These are phyloP conservation scores for Cecidostiba fungosa DNA, from an alignment of 2,888 invertebrate species.

Conservation along the genomic window DNA sequence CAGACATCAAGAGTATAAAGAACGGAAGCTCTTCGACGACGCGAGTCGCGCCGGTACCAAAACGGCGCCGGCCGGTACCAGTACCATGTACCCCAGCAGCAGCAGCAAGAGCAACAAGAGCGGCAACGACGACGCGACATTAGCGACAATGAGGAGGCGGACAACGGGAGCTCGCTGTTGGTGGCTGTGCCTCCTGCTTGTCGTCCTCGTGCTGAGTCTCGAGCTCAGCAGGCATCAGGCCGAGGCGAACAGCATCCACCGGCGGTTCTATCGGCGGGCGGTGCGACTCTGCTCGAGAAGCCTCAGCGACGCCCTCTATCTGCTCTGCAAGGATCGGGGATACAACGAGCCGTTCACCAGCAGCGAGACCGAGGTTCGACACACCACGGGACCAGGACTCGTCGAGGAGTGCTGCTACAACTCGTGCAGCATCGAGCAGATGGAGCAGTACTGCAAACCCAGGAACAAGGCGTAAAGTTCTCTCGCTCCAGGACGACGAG, in stretches of 20 bases:
- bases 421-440: constrained; percentile 72
- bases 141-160: not conserved
- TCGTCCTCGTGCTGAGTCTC: constrained; percentile 59
- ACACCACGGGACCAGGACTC: constrained; percentile 70
- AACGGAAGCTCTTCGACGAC: not conserved
- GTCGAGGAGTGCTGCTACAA: constrained; percentile 77
- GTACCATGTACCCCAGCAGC: not conserved
- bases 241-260: constrained; percentile 27
- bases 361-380: constrained; percentile 68
- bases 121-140: not conserved
- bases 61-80: constrained; percentile 13
- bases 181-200: constrained; percentile 57
- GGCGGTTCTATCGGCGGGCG: constrained; percentile 47
- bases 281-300: constrained; percentile 74
- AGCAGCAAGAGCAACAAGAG: not conserved
- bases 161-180: not conserved
- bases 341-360: constrained; percentile 74
- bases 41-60: constrained; percentile 1
- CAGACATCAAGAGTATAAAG: not conserved
- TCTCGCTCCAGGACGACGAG: too few species aligned
- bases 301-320: constrained; percentile 74
- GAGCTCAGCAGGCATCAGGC: constrained; percentile 7
- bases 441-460: constrained; percentile 76
- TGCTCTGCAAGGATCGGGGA: constrained; percentile 73
- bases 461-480: not conserved